Evolutionary conservation across 2,888 invertebrate species (phyloP).

Genomic region (Stenoptilia bipunctidactyla): DNA sequence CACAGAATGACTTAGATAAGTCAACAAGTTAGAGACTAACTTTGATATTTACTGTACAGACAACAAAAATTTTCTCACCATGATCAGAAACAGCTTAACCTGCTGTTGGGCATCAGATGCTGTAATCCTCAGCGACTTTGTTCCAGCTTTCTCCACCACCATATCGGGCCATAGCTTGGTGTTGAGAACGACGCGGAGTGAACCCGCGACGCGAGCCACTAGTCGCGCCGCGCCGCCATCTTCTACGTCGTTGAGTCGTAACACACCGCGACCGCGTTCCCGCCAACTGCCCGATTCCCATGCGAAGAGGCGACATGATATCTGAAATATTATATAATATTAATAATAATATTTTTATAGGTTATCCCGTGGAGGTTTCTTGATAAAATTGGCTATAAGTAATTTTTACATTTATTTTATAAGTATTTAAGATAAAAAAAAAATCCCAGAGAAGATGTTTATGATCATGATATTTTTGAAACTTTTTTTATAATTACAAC

Average conservation of each 20-base stretch:
- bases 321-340: too few species aligned
- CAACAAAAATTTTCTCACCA: conserved; percentile 65
- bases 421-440: too few species aligned
- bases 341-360: too few species aligned
- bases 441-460: too few species aligned
- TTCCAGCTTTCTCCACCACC: conserved; percentile 89
- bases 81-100: conserved; percentile 88
- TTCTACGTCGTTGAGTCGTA: conserved; percentile 83
- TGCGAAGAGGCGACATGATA: conserved; percentile 89
- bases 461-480: too few species aligned
- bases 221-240: conserved; percentile 73
- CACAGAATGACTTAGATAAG: too few species aligned
- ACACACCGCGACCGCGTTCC: conserved; percentile 90
- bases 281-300: conserved; percentile 91
- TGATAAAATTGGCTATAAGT: too few species aligned
- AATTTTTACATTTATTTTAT: too few species aligned
- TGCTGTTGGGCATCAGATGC: conserved; percentile 87
- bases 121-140: conserved; percentile 89
- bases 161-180: conserved; percentile 95
- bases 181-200: conserved; percentile 89
- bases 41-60: too few species aligned
- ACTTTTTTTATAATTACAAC: too few species aligned
- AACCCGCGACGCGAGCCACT: conserved; percentile 91
- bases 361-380: too few species aligned
- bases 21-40: too few species aligned